Evolutionary conservation across 2,888 invertebrate species (phyloP), one percentile per base, ranked within the genome.

Genomic region (Cyclophora albipunctata): DNA sequence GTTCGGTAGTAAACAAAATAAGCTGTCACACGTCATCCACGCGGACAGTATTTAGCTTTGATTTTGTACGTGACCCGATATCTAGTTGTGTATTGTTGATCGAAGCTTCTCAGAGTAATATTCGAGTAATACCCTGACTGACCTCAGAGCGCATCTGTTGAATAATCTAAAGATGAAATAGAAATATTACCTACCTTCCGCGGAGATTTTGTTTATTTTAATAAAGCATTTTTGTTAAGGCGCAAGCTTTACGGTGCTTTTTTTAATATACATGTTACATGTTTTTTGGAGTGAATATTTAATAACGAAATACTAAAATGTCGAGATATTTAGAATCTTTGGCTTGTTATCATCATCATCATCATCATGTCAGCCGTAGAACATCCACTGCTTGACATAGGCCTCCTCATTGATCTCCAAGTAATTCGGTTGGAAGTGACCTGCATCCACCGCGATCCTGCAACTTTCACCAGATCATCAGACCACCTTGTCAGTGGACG

Each of bases 71-170:
- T n/a, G n/a, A n/a, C n/a, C n/a, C n/a, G n/a, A n/a, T n/a, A n/a
- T n/a, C n/a, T n/a, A n/a, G n/a, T n/a, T n/a, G n/a, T n/a, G n/a
- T n/a, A n/a, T n/a, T n/a, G n/a, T n/a, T n/a, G n/a, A n/a, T n/a
- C n/a, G n/a, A n/a, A n/a, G n/a, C n/a, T n/a, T n/a, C n/a, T n/a
- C 20, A 20, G 7, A 7, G 20, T 42, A 42, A 50, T 41, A 42
- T 51, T 47, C 5, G 34, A 35, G 41, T 34, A 34, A 42, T 7
- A 52, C 40, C 42, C 45, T 53, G 57, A 58, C 55, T 45, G 51
- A 50, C 52, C 48, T 48, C 50, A 53, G 43, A 41, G 64, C 61
- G 59, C 78, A 79, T 76, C 81, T 78, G 80, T 78, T 79, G 77
- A 70, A 75, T 20, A 75, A 77, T 71, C 68, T 63, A 70, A 51